phyloP scores from a whole-genome alignment of 2,888 invertebrate genomes.

The Dioctria rufipes region DNA sequence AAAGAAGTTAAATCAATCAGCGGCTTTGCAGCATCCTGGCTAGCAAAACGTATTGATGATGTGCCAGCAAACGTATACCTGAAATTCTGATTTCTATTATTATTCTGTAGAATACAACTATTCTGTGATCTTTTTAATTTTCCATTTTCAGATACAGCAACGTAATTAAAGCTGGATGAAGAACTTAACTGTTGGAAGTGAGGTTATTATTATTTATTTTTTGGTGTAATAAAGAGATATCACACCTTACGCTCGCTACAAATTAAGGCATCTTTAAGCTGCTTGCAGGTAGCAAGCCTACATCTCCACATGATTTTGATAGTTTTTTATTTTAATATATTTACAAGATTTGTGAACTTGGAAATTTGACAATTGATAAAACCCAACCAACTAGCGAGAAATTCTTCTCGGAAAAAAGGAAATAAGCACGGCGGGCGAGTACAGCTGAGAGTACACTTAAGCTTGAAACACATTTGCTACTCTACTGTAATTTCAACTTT shows the following conservation, averaged over 20 bases:
- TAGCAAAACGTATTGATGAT: conserved; percentile 50
- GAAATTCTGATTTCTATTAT: background rate
- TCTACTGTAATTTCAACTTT: too few species aligned
- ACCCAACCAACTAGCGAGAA: too few species aligned
- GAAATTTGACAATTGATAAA: too few species aligned
- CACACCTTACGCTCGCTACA: background rate
- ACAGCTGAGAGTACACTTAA: too few species aligned
- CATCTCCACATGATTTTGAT: background rate
- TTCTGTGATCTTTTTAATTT: conserved; percentile 7
- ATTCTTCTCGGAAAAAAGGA: too few species aligned
- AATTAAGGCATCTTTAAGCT: background rate
- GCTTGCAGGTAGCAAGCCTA: background rate
- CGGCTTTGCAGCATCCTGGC: conserved; percentile 35
- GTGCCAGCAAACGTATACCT: background rate
- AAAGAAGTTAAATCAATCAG: conserved; percentile 63
- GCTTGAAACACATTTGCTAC: too few species aligned
- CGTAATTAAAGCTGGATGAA: conserved; percentile 7
- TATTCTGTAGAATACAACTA: background rate
- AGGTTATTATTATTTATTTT: conserved; percentile 11
- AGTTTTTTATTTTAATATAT: too few species aligned
- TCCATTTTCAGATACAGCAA: background rate
- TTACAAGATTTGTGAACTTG: too few species aligned
- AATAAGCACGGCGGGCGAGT: too few species aligned
- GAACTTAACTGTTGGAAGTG: conserved; percentile 16
- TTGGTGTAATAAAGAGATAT: background rate